Percentiles rank a stretch among this genome's conserved stretches.
These are phyloP conservation scores for Goniozus legneri DNA, from an alignment of 1,140 invertebrate species.

Conservation along the genomic window DNA sequence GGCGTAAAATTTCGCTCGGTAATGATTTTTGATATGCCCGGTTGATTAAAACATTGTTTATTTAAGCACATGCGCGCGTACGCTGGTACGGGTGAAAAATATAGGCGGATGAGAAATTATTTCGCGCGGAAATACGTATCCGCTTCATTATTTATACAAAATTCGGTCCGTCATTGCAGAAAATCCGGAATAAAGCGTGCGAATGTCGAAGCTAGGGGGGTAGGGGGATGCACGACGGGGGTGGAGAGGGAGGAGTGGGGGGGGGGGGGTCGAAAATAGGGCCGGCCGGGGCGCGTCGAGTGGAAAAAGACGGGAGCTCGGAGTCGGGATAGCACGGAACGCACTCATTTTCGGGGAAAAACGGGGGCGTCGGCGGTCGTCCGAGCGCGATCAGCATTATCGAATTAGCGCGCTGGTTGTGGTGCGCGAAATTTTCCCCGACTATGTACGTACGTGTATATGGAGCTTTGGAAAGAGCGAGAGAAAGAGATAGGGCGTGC, in stretches of 20 bases:
- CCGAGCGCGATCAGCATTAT: slow-evolving; percentile 47
- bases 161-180: neutral
- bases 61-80: neutral
- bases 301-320: slow-evolving; percentile 2
- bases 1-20: neutral
- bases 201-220: neutral
- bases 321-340: slow-evolving; percentile 7
- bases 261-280: slow-evolving; percentile 7
- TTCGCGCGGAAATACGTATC: neutral
- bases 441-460: neutral
- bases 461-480: neutral
- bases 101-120: neutral
- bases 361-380: slow-evolving; percentile 31
- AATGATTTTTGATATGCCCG: neutral
- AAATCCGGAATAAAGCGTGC: neutral
- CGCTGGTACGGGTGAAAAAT: no score
- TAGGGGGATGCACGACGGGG: neutral
- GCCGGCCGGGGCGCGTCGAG: neutral
- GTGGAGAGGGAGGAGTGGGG: slow-evolving; percentile 5
- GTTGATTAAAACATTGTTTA: neutral
- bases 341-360: slow-evolving; percentile 19
- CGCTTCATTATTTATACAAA: neutral
- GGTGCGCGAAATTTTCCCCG: slow-evolving; percentile 43
- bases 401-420: slow-evolving; percentile 42
- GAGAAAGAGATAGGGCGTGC: neutral